Evolutionary conservation across 2,113 vertebrate species (phyloP), one percentile per base, ranked within the genome.

Genomic region (Oreochromis aureus): DNA sequence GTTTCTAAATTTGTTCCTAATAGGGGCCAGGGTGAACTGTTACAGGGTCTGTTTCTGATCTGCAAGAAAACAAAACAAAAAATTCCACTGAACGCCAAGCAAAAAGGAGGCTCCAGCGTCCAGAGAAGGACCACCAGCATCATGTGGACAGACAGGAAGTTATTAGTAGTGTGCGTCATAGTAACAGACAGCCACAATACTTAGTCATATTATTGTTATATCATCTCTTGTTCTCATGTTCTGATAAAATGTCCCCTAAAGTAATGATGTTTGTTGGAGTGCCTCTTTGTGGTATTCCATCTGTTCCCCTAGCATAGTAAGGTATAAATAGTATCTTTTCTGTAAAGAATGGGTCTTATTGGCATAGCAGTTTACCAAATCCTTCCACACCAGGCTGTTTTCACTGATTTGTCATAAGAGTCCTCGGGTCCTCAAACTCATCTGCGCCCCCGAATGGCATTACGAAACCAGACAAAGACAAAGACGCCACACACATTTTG

Each of bases 401-500:
- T 44, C 22, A 83, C 6, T 5, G 56, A 27, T 54, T 80, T n/a
- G 53, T 73, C 27, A 73, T 59, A 32, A 41, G 30, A 86, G 69
- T 76, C 30, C 32, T 22, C 41, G 10, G 48, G 79, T 56, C n/a
- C 18, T 79, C 10, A 24, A 82, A 81, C 80, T 86, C 30, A 54
- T 85, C 69, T 81, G 59, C 7, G 30, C 54, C 78, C 46, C 80
- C 41, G 27, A 89, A 66, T 76, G 82, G 71, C 44, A 86, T 73
- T 56, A 51, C n/a, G 18, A 56, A 88, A 46, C 61, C 88, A 92
- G 82, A 83, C 82, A 85, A 61, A 92, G 83, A 88, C 87, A 89
- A 89, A 91, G 86, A 93, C 87, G 39, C 87, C 86, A 76, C 93
- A 91, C 82, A 86, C 86, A 85, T 94, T 53, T 93, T 92, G 91